Conservation (phyloP, 1,140 invertebrate species). For the Orchesella cincta region DNA sequence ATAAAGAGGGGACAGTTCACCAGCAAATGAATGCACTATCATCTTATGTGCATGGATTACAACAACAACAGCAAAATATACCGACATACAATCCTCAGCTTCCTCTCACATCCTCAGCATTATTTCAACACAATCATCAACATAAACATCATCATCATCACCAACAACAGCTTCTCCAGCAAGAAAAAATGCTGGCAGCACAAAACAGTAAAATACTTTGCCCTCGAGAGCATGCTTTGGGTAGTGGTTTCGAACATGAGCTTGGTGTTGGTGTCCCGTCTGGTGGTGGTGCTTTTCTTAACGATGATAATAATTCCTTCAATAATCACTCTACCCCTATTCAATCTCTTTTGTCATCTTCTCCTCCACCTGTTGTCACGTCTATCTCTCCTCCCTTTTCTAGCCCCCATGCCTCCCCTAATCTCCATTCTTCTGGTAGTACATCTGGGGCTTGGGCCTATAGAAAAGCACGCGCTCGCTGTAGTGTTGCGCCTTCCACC, state of each 20-base stretch:
- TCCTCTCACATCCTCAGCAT: no score
- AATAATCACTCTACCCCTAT: background rate
- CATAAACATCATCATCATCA: constrained; percentile 9
- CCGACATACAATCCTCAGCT: background rate
- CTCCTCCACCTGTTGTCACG: background rate
- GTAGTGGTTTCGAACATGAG: no score
- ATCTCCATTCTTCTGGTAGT: constrained; percentile 13
- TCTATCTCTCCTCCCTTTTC: constrained; percentile 61
- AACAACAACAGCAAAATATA: no score
- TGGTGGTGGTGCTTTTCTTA: background rate
- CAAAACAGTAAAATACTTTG: background rate
- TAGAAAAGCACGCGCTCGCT: background rate
- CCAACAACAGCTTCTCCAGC: constrained; percentile 44
- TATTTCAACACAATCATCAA: background rate
- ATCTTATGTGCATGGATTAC: no score
- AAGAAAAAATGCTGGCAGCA: constrained; percentile 26
- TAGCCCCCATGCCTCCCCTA: background rate
- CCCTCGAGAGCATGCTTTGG: background rate
- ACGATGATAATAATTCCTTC: constrained; percentile 1
- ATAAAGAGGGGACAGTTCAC: no score
- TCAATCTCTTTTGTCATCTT: background rate
- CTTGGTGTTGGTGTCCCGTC: constrained; percentile 1
- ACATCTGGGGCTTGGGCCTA: constrained; percentile 25
- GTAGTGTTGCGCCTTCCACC: background rate
- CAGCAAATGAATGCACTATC: no score